Conservation (phyloP, 2,797 vertebrate species). For the Chrysolophus pictus region DNA sequence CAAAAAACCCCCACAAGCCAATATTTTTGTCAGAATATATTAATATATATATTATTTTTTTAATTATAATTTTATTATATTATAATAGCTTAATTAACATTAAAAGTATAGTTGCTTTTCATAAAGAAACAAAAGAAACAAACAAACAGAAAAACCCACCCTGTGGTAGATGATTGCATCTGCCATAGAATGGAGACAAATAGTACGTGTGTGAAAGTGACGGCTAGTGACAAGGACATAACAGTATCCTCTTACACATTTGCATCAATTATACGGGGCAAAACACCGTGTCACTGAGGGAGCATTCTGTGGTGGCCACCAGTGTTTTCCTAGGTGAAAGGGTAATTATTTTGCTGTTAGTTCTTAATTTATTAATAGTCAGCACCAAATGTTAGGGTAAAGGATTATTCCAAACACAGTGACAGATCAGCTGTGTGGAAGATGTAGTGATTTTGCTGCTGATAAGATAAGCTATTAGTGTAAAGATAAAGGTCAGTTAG, state of each 20-base stretch:
- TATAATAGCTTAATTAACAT: neutral
- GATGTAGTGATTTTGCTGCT: conserved; percentile 43
- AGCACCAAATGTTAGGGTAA: conserved; percentile 73
- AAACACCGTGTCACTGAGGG: conserved; percentile 64
- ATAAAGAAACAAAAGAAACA: neutral
- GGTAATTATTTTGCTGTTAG: conserved; percentile 78
- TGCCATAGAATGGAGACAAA: neutral
- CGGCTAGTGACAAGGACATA: conserved; percentile 64
- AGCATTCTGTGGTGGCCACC: conserved; percentile 63
- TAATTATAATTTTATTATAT: no score
- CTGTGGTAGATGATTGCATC: neutral
- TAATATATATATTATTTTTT: no score
- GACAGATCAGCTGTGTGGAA: conserved; percentile 71
- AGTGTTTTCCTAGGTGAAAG: conserved; percentile 80
- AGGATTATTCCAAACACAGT: conserved; percentile 74
- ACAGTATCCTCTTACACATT: conserved; percentile 57
- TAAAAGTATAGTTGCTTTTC: neutral
- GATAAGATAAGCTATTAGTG: conserved; percentile 70
- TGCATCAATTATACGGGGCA: conserved; percentile 72
- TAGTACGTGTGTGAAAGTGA: conserved; percentile 62
- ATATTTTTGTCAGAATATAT: neutral
- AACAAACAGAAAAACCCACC: neutral
- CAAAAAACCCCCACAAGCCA: no score
- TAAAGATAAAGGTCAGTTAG: conserved; percentile 58
- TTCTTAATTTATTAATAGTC: conserved; percentile 81